These are phyloP conservation scores for Merluccius polli DNA, from an alignment of 2,797 vertebrate species.

Conservation along the genomic window DNA sequence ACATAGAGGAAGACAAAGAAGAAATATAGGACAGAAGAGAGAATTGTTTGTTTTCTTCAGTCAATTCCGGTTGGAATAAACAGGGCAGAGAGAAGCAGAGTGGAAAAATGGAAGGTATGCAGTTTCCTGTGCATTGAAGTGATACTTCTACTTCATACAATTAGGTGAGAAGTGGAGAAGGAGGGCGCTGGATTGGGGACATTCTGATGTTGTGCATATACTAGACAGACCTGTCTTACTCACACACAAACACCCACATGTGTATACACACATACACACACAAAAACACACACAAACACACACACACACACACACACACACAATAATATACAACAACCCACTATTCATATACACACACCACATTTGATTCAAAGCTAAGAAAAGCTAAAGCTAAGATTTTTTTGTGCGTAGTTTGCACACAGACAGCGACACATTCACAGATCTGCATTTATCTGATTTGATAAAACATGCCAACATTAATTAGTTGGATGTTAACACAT, in stretches of 20 bases:
- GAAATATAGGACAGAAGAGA: background rate
- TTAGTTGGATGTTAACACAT: background rate
- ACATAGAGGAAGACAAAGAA: background rate
- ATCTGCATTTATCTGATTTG: background rate
- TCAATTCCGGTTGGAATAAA: conserved; percentile 28
- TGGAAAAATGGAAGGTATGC: conserved; percentile 61
- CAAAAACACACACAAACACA: background rate
- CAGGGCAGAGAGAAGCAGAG: conserved; percentile 46
- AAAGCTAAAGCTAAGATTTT: no score
- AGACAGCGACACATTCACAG: background rate
- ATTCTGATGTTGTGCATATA: background rate
- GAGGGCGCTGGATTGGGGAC: background rate
- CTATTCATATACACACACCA: background rate
- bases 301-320: background rate
- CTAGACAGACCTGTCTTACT: conserved; percentile 11
- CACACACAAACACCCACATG: background rate
- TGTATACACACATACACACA: background rate
- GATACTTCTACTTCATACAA: conserved; percentile 32
- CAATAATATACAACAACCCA: background rate
- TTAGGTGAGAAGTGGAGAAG: conserved; percentile 6
- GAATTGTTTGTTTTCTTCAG: conserved; percentile 32
- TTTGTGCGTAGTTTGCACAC: background rate
- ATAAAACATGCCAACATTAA: background rate
- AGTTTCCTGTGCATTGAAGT: conserved; percentile 40
- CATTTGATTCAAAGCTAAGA: no score